Evolutionary conservation across 2,888 invertebrate species (phyloP).

Genomic region (Pocota personata): DNA sequence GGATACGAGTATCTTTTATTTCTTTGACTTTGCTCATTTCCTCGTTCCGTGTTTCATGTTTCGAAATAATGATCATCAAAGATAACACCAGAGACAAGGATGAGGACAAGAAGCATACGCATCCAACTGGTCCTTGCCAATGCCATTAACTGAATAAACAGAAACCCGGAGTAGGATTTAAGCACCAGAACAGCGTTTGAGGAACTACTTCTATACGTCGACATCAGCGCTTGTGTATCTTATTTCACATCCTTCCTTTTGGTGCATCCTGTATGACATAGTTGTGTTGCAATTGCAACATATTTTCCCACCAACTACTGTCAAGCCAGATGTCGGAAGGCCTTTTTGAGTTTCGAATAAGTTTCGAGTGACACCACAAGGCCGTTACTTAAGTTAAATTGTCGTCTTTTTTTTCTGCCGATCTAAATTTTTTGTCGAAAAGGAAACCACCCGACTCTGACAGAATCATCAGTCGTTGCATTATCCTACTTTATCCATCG

Average conservation of each 20-base stretch:
- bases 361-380: constrained; percentile 47
- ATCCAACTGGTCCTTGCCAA: not conserved
- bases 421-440: not conserved
- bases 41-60: constrained; percentile 12
- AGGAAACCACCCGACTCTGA: constrained; percentile 30
- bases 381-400: constrained; percentile 30
- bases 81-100: constrained; percentile 36
- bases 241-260: not conserved
- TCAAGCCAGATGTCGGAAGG: constrained; percentile 8
- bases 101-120: not conserved
- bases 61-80: constrained; percentile 45
- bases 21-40: constrained; percentile 40
- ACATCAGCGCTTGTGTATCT: not conserved
- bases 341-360: not conserved
- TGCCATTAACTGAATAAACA: constrained; percentile 43
- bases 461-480: constrained; percentile 26
- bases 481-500: constrained; percentile 10
- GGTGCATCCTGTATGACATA: not conserved
- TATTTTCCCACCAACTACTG: not conserved
- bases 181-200: constrained; percentile 21
- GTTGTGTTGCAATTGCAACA: constrained; percentile 28
- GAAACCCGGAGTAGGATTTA: not conserved
- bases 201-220: not conserved
- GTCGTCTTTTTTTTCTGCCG: constrained; percentile 8
- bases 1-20: constrained; percentile 2